phyloP scores from a whole-genome alignment of 2,888 invertebrate species.

The Drosophila kuntzei region DNA sequence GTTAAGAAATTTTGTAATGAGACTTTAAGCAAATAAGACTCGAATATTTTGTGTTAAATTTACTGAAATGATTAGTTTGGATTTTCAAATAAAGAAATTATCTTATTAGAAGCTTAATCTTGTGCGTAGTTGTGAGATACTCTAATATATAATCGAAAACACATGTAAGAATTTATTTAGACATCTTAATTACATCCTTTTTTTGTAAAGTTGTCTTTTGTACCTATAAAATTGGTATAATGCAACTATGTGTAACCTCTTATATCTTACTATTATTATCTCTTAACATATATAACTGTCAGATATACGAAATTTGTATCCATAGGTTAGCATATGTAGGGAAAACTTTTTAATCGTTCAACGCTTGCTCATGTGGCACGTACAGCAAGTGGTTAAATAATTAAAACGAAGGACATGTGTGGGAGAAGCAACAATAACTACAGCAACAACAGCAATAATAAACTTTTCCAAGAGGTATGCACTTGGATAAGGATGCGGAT shows the following conservation, averaged over 20 bases:
- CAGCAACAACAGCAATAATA: slow-evolving; percentile 57
- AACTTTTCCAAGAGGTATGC: slow-evolving; percentile 53
- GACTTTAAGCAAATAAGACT: not conserved
- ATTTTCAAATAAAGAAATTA: not conserved
- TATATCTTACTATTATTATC: not conserved
- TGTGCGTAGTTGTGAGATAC: no score
- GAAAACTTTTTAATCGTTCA: slow-evolving; percentile 45
- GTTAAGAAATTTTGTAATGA: not conserved
- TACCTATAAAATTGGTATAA: not conserved
- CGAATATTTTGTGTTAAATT: not conserved
- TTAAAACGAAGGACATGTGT: slow-evolving; percentile 47
- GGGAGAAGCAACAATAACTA: slow-evolving; percentile 35
- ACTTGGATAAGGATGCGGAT: not conserved
- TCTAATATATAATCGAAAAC: no score
- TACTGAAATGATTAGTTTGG: not conserved
- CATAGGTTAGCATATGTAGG: not conserved
- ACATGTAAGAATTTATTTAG: no score
- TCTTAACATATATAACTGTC: not conserved
- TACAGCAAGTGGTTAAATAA: slow-evolving; percentile 45
- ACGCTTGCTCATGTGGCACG: slow-evolving; percentile 32
- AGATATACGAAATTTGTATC: not conserved
- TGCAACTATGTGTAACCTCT: not conserved
- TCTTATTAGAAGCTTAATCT: not conserved
- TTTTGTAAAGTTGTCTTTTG: no score
- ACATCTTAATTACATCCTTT: no score